phyloP scores from a whole-genome alignment of 2,113 vertebrate genomes.

The Eudyptes chrysolophus region DNA sequence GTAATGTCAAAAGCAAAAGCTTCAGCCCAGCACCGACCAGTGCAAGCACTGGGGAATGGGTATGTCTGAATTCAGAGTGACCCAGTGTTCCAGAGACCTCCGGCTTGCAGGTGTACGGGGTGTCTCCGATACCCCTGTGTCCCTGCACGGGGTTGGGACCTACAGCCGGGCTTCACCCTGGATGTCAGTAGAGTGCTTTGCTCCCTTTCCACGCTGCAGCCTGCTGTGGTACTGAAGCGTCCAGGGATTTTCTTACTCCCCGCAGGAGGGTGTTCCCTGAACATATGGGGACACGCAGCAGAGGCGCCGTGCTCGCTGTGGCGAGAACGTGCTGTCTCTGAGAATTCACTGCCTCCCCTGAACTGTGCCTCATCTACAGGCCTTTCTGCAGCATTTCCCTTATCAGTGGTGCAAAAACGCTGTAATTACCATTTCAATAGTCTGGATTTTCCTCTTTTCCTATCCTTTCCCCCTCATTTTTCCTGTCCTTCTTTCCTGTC shows the following conservation, averaged over 20 bases:
- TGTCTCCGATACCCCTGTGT: neutral
- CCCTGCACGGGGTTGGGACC: neutral
- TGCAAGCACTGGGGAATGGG: neutral
- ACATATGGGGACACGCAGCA: neutral
- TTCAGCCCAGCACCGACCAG: neutral
- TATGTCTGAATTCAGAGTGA: neutral
- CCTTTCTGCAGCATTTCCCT: neutral
- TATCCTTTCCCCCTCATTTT: neutral
- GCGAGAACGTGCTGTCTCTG: neutral
- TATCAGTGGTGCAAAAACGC: neutral
- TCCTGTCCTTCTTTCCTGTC: neutral
- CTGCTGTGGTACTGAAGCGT: neutral
- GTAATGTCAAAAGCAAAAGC: fast-evolving
- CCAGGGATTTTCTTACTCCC: neutral
- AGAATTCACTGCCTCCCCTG: neutral
- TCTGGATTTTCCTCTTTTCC: neutral
- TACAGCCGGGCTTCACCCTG: neutral
- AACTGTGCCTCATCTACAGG: neutral
- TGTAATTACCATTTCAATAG: neutral
- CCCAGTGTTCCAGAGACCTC: too few relatives aligned
- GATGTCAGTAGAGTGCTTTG: fast-evolving
- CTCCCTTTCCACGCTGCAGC: neutral
- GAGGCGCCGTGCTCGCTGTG: fast-evolving
- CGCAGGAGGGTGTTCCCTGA: neutral
- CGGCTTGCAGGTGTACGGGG: fast-evolving